A percentile compares a stretch with the other conserved stretches of the same genome.
Evolutionary conservation across 1,140 invertebrate species (phyloP).

Genomic region (Daktulosphaira vitifoliae): DNA sequence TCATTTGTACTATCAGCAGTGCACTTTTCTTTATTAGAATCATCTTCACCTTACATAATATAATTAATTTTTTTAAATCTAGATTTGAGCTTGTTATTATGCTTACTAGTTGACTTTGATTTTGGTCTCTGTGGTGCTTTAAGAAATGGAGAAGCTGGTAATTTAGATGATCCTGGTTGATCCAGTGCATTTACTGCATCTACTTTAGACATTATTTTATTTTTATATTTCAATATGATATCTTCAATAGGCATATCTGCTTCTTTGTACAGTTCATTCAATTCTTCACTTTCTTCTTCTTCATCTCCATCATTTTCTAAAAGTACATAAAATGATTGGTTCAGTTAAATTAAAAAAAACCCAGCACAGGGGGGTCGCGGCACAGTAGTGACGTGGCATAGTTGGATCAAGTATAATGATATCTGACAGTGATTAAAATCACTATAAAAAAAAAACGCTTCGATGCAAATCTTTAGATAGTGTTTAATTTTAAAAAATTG

Average conservation of each 20-base stretch:
- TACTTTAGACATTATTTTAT: background rate
- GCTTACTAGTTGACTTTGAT: background rate
- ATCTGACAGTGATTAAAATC: too few species aligned
- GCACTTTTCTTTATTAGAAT: background rate
- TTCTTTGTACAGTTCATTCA: slow-evolving; percentile 66
- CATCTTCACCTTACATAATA: background rate
- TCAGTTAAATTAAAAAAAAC: too few species aligned
- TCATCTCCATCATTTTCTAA: slow-evolving; percentile 41
- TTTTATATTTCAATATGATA: slow-evolving; percentile 56
- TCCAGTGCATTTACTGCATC: background rate
- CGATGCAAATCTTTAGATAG: too few species aligned
- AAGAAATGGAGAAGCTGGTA: slow-evolving; percentile 45
- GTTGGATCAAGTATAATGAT: too few species aligned
- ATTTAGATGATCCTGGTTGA: slow-evolving; percentile 20
- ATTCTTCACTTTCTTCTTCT: slow-evolving; percentile 58
- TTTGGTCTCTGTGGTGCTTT: slow-evolving; percentile 37
- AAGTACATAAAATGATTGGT: background rate
- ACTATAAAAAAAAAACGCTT: too few species aligned
- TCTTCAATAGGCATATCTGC: slow-evolving; percentile 73
- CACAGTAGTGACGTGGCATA: too few species aligned
- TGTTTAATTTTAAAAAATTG: too few species aligned
- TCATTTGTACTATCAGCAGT: background rate
- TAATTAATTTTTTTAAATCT: background rate
- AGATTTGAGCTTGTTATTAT: too few species aligned
- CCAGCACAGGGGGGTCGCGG: too few species aligned